These are phyloP conservation scores for Nezara viridula DNA, from an alignment of 2,888 invertebrate species.

Conservation along the genomic window DNA sequence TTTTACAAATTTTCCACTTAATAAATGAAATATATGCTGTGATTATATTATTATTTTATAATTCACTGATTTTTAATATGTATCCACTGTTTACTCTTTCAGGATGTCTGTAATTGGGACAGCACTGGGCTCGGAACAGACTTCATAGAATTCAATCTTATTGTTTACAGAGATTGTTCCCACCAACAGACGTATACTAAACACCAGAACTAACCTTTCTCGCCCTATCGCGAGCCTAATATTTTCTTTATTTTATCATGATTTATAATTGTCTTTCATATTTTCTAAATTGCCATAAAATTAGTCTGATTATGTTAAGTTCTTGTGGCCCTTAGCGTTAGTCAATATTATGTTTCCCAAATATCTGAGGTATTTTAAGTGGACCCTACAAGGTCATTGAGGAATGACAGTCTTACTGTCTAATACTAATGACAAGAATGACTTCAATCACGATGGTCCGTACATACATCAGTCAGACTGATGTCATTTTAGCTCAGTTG, in stretches of 20 bases:
- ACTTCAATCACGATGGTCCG: no score
- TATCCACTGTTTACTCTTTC: slow-evolving; percentile 37
- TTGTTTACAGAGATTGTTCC: slow-evolving; percentile 63
- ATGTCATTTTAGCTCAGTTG: no score
- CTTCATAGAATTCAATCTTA: slow-evolving; percentile 64
- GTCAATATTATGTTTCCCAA: neutral
- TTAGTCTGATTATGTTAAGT: slow-evolving; percentile 49
- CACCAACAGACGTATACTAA: slow-evolving; percentile 37
- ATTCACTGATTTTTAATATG: neutral
- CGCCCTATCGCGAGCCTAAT: neutral
- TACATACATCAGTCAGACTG: no score
- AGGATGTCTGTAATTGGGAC: slow-evolving; percentile 63
- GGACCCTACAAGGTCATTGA: no score
- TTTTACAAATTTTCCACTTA: no score
- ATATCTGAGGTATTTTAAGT: neutral
- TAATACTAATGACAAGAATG: no score
- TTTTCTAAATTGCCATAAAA: slow-evolving; percentile 49
- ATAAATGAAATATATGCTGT: no score
- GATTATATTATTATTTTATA: no score
- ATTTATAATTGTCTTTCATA: slow-evolving; percentile 29
- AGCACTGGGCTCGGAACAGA: slow-evolving; percentile 61
- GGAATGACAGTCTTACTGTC: no score
- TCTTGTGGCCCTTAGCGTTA: neutral
- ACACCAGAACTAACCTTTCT: slow-evolving; percentile 8
- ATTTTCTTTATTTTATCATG: neutral